phyloP scores from a whole-genome alignment of 2,888 invertebrate species.

The Ptilodon capucinus region DNA sequence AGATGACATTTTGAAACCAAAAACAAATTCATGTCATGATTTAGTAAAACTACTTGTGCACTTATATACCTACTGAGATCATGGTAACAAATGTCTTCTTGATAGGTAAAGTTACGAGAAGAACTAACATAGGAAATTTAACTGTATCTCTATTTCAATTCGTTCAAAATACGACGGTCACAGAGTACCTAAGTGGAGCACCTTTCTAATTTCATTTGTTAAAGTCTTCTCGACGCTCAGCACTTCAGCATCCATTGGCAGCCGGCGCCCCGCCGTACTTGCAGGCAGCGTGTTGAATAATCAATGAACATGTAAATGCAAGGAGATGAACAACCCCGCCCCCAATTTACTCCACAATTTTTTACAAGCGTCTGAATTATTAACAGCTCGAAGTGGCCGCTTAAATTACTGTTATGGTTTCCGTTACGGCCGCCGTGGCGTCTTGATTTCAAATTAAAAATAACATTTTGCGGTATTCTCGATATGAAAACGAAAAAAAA shows the following conservation, averaged over 20 bases:
- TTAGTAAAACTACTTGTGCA: too few relatives aligned
- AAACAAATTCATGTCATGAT: too few relatives aligned
- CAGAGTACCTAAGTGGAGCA: too few relatives aligned
- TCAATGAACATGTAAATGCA: conserved; percentile 71
- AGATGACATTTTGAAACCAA: too few relatives aligned
- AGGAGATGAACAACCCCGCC: conserved; percentile 45
- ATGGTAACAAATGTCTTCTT: too few relatives aligned
- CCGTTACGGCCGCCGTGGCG: conserved; percentile 17
- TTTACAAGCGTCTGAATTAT: conserved; percentile 72
- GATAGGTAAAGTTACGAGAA: too few relatives aligned
- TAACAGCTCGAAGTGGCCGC: conserved; percentile 56
- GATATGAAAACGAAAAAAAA: too few relatives aligned
- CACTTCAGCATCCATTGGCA: not conserved
- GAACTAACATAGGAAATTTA: too few relatives aligned
- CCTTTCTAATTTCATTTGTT: not conserved
- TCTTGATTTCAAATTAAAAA: conserved; percentile 5
- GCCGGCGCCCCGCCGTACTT: conserved; percentile 7
- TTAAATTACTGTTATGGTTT: conserved; percentile 68
- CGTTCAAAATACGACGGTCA: too few relatives aligned
- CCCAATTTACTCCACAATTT: conserved; percentile 59
- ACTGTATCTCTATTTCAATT: too few relatives aligned
- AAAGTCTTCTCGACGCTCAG: not conserved
- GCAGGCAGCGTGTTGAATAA: conserved; percentile 50
- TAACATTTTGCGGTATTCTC: too few relatives aligned
- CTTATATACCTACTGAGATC: too few relatives aligned